Evolutionary conservation across 2,797 vertebrate species (phyloP).

Genomic region (Varecia variegata): DNA sequence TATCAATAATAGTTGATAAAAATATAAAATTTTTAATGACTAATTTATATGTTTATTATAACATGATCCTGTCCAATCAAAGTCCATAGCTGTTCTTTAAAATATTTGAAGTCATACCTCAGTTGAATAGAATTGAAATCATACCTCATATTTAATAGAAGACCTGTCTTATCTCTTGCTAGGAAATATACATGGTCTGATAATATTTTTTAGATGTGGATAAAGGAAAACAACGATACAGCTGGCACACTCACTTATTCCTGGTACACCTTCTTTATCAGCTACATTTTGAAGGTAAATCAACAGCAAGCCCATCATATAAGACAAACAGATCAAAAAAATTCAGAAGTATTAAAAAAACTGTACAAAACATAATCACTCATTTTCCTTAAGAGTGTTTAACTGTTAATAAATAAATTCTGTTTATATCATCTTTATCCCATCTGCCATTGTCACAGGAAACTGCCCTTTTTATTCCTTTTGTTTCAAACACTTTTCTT

Average conservation of each 20-base stretch:
- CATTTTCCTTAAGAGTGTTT: not conserved
- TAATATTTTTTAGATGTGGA: not conserved
- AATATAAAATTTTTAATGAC: slow-evolving; percentile 17
- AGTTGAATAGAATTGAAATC: not conserved
- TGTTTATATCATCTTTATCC: not conserved
- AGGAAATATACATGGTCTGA: not conserved
- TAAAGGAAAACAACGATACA: not conserved
- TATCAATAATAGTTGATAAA: too few species aligned
- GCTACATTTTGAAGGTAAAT: not conserved
- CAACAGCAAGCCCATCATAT: not conserved
- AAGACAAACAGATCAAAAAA: not conserved
- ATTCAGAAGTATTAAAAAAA: not conserved
- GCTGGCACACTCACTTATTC: not conserved
- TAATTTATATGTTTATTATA: not conserved
- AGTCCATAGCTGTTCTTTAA: not conserved
- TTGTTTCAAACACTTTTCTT: not conserved
- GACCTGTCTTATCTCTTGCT: not conserved
- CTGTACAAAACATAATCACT: fast-evolving
- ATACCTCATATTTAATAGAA: not conserved
- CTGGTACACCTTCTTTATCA: not conserved
- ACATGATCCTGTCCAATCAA: not conserved
- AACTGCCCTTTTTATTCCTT: not conserved
- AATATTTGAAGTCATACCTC: not conserved
- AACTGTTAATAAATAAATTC: not conserved
- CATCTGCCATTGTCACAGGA: not conserved